Evolutionary conservation across 2,888 invertebrate genomes (phyloP).

Genomic region (Hedychridium roseum): DNA sequence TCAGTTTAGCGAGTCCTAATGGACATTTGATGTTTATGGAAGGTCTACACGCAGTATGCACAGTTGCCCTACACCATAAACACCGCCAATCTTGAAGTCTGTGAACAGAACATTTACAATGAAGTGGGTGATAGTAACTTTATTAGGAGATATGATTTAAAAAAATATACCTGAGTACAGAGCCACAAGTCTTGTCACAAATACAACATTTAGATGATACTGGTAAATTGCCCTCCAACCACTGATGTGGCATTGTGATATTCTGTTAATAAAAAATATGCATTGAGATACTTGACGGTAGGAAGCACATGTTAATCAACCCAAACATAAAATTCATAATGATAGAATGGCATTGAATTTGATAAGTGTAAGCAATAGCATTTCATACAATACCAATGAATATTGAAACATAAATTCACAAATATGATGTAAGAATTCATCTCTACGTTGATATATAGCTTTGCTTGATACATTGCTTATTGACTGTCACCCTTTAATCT

Average conservation of each 20-base stretch:
- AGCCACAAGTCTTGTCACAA: conserved; percentile 97
- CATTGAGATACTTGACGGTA: too few relatives aligned
- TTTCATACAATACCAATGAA: too few relatives aligned
- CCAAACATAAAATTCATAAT: too few relatives aligned
- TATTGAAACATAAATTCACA: conserved; percentile 1
- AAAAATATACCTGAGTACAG: conserved; percentile 78
- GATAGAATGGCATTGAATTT: too few relatives aligned
- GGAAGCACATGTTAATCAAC: too few relatives aligned
- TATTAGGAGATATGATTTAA: neutral
- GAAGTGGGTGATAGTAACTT: neutral
- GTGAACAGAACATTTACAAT: conserved; percentile 25
- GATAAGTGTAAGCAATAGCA: too few relatives aligned
- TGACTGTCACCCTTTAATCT: too few relatives aligned
- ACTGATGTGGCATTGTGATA: conserved; percentile 96
- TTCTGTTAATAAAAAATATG: conserved; percentile 68
- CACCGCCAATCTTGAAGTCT: conserved; percentile 96
- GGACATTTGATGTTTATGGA: conserved; percentile 81
- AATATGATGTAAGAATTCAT: too few relatives aligned
- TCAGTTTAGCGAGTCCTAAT: conserved; percentile 87
- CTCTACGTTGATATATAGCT: too few relatives aligned
- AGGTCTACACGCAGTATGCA: conserved; percentile 91
- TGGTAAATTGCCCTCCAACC: conserved; percentile 97
- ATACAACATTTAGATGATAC: conserved; percentile 92
- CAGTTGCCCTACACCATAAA: conserved; percentile 92
- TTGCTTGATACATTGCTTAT: too few relatives aligned